Conservation (phyloP, 1,140 invertebrate species). For the Anastrepha obliqua region DNA sequence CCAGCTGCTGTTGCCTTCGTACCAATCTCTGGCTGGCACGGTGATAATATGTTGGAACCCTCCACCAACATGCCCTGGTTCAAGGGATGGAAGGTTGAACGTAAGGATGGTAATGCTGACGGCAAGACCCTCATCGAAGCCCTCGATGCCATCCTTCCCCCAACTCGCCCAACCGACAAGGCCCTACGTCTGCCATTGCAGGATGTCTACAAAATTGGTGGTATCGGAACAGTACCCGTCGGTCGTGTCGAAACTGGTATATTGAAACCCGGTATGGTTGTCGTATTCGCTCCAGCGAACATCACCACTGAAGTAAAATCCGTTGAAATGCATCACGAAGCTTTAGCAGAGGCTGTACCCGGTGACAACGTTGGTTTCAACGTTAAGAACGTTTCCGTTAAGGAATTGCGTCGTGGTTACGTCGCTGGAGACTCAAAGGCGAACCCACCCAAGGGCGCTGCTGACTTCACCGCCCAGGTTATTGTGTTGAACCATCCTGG, state of each 20-base stretch:
- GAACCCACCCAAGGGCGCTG: constrained; percentile 88
- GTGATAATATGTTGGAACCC: constrained; percentile 93
- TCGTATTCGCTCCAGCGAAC: constrained; percentile 91
- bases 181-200: constrained; percentile 92
- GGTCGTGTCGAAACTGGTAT: constrained; percentile 97
- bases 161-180: constrained; percentile 90
- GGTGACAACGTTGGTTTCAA: constrained; percentile 97
- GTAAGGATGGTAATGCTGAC: constrained; percentile 88
- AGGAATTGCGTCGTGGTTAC: constrained; percentile 93
- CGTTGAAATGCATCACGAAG: constrained; percentile 97
- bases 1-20: constrained; percentile 93
- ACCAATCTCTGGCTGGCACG: constrained; percentile 95
- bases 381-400: constrained; percentile 96
- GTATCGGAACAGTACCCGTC: constrained; percentile 98
- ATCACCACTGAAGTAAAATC: constrained; percentile 97
- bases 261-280: constrained; percentile 94
- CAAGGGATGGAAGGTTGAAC: constrained; percentile 92
- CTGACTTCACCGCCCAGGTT: constrained; percentile 90
- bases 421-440: constrained; percentile 93
- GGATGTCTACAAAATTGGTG: constrained; percentile 99
- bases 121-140: constrained; percentile 92
- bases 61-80: constrained; percentile 92
- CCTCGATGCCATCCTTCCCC: constrained; percentile 91
- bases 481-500: constrained; percentile 96
- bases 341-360: constrained; percentile 88